phyloP scores from a whole-genome alignment of 2,888 invertebrate genomes.

The Resseliella maxima region DNA sequence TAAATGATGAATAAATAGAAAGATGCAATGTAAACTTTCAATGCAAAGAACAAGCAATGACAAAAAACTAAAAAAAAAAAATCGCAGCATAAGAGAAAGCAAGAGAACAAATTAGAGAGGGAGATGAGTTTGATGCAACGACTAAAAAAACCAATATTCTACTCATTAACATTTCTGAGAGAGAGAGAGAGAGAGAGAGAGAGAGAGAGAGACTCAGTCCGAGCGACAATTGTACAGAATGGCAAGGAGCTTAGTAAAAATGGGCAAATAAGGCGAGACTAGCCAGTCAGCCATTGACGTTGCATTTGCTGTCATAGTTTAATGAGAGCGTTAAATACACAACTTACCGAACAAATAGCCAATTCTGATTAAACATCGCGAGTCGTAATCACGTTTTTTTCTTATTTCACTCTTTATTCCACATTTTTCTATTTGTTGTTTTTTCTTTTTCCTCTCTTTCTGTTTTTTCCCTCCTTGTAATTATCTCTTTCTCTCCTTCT shows the following conservation, averaged over 20 bases:
- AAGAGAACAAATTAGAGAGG: not conserved
- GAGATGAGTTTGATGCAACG: not conserved
- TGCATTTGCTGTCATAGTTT: not conserved
- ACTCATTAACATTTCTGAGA: slow-evolving; percentile 21
- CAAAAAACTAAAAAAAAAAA: not conserved
- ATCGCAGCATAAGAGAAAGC: not conserved
- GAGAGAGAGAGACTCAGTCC: not conserved
- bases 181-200: not conserved
- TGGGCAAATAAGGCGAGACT: not conserved
- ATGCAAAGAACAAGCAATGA: not conserved
- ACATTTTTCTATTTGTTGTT: too few relatives aligned
- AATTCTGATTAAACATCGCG: not conserved
- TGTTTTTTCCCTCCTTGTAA: too few relatives aligned
- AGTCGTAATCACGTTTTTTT: not conserved
- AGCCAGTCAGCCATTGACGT: not conserved
- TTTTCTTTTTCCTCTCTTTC: too few relatives aligned
- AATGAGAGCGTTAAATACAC: slow-evolving; percentile 23
- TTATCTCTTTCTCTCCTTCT: too few relatives aligned
- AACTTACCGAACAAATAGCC: not conserved
- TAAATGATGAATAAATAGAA: slow-evolving; percentile 28
- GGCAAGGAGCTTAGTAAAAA: not conserved
- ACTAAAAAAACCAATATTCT: not conserved
- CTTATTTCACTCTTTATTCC: not conserved
- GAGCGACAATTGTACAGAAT: not conserved
- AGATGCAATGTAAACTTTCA: not conserved